Base-by-base conservation (phyloP, 53 echinoderm and acorn worm genomes). In the Stichopus horrens region DNA sequence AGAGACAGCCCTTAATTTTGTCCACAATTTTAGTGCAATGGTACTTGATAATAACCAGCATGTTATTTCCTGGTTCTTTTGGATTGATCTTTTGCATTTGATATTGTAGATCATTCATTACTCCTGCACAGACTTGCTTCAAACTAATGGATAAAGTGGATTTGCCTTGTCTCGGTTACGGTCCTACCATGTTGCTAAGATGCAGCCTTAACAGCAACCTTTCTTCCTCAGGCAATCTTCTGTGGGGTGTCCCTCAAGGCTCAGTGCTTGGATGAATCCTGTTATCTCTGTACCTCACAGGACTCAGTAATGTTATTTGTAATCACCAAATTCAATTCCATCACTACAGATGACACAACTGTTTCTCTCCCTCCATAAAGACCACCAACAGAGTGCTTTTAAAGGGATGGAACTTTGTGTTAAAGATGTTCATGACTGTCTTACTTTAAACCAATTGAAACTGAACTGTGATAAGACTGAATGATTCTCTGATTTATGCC, bases 1-100 rank as follows among this genome's bases (percentile, higher is more conserved):
- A 5, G 91, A 93, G 52, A 93, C 92, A 8, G 92, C 89, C 74
- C 88, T 85, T 18, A 60, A 88, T 11, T 21, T 76, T 73, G 76
- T 91, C 13, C 77, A 73, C 21, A 89, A 89, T n/a, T 88, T 87
- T 80, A 82, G 87, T 16, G 88, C 79, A 23, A 52, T 51, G 16
- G 5, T 11, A 10, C 79, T 79, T 79, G 79, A 79, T 54, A 51
- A 79, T 10, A 51, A 54, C 55, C 82, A 19, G 13, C 54, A 16
- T 55, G 57, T 81, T 55, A n/a, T n/a, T 18, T 81, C 56, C 56
- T 81, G 54, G 82, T 55, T 55, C 82, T 57, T 37, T 54, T 81
- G 57, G 82, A 54, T 57, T 51, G 57, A 56, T 57, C 20, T 14
- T 81, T 21, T 1, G 21, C 82, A 18, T 81, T 79, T 79, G 79